Conservation (phyloP, 2,797 vertebrate genomes). For the Hypotaenidia philippensis region DNA sequence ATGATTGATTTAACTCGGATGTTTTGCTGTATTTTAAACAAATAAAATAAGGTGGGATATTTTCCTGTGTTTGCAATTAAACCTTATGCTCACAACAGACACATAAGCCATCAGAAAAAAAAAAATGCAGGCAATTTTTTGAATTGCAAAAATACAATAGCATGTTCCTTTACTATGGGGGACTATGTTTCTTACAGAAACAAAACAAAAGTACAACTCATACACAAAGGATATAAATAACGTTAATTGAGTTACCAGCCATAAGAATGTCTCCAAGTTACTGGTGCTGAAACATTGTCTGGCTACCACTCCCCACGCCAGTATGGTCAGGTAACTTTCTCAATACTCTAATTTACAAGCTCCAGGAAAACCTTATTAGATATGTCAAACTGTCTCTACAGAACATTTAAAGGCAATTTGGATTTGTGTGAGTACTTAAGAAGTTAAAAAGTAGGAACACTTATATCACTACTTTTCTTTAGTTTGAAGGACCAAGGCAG, state of each 20-base stretch:
- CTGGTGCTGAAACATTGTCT: not conserved
- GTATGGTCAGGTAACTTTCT: not conserved
- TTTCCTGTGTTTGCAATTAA: not conserved
- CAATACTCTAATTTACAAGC: not conserved
- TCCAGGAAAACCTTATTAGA: not conserved
- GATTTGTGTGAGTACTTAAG: not conserved
- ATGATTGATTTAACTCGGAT: not conserved
- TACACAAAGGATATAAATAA: not conserved
- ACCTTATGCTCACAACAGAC: not conserved
- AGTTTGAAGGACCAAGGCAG: not conserved
- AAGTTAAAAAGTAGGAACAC: not conserved
- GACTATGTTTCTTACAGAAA: not conserved
- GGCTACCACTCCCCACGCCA: not conserved
- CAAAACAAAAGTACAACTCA: no score
- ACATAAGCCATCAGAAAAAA: not conserved
- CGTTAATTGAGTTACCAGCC: not conserved
- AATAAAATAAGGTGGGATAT: not conserved
- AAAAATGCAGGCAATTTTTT: not conserved
- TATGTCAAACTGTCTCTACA: not conserved
- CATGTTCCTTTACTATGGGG: not conserved
- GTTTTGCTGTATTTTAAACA: not conserved
- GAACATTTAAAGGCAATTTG: not conserved
- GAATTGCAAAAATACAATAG: not conserved
- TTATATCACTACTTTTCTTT: not conserved
- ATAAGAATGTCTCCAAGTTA: not conserved